Conservation (phyloP, 2,797 vertebrate genomes). For the Sebastes melanostomus region DNA sequence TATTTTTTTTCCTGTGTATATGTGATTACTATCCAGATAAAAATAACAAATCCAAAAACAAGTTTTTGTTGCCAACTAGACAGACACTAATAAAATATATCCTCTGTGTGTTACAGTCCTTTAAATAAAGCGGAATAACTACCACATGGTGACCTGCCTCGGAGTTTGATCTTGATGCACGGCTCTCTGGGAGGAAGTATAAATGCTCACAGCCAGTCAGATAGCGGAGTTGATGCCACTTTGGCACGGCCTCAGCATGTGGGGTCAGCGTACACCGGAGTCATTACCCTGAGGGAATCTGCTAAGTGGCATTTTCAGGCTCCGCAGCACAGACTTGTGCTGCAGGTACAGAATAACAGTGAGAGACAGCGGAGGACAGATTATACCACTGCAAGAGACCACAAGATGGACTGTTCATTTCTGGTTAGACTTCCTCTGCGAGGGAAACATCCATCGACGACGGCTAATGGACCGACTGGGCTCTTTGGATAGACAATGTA, state of each 20-base stretch:
- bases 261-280: constrained; percentile 59
- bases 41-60: background rate
- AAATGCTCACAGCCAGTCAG: constrained; percentile 72
- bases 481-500: constrained; percentile 72
- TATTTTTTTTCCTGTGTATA: background rate
- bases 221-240: constrained; percentile 49
- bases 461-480: constrained; percentile 55
- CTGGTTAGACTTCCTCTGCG: constrained; percentile 37
- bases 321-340: constrained; percentile 53
- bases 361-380: constrained; percentile 52
- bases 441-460: constrained; percentile 49
- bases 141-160: background rate
- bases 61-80: background rate
- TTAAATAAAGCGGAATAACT: background rate
- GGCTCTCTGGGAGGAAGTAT: constrained; percentile 38
- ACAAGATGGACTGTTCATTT: constrained; percentile 50
- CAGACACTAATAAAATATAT: background rate
- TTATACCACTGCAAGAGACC: constrained; percentile 52
- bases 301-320: constrained; percentile 71
- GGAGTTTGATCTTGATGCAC: background rate
- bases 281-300: constrained; percentile 67
- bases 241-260: constrained; percentile 51
- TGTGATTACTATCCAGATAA: background rate
- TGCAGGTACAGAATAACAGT: constrained; percentile 55
- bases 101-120: background rate